phyloP scores from a whole-genome alignment of 2,113 vertebrate genomes.

The Oceanodroma tethys region DNA sequence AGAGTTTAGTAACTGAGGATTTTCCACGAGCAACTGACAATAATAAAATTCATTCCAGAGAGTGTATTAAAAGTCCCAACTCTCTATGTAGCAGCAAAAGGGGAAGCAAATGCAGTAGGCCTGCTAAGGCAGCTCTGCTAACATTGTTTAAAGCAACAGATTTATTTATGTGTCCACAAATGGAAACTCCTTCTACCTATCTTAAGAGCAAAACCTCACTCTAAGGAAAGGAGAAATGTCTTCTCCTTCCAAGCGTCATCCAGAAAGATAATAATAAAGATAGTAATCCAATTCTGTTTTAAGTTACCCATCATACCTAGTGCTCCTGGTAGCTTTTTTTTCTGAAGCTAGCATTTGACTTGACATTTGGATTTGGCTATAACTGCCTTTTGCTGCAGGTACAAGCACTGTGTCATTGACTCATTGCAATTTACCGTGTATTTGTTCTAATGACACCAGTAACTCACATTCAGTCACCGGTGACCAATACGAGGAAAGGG shows the following conservation, averaged over 20 bases:
- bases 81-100: background rate
- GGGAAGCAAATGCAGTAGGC: background rate
- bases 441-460: background rate
- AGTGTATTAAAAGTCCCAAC: background rate
- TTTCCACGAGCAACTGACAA: background rate
- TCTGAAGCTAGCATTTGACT: background rate
- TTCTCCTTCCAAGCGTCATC: background rate
- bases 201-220: background rate
- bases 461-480: background rate
- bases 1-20: background rate
- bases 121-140: background rate
- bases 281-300: background rate
- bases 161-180: background rate
- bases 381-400: background rate
- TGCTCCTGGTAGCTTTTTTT: background rate
- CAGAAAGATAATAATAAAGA: background rate
- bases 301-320: background rate
- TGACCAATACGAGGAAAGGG: rapidly evolving
- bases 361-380: background rate
- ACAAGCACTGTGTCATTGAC: background rate
- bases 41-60: background rate
- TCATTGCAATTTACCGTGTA: rapidly evolving
- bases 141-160: background rate
- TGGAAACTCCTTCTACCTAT: background rate
- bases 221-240: background rate